Conservation (phyloP, 2,888 invertebrate genomes). For the Drosophila neotestacea region DNA sequence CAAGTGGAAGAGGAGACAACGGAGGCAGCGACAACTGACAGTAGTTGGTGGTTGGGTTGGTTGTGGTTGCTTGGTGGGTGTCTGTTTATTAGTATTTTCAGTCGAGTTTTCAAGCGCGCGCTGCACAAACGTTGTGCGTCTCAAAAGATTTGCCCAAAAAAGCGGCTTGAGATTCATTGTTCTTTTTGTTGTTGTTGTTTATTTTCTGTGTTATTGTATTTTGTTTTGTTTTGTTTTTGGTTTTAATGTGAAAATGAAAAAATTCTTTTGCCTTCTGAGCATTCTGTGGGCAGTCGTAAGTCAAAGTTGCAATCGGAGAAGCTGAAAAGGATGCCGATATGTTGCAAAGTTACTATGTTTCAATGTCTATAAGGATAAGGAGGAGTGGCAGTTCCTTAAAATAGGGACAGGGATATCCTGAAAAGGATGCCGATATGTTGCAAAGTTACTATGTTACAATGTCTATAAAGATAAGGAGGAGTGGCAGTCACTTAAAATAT, state of each 20-base stretch:
- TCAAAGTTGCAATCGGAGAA: slow-evolving; percentile 13
- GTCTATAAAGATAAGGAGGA: too few relatives aligned
- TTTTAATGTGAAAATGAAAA: slow-evolving; percentile 50
- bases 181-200: slow-evolving; percentile 13
- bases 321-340: neutral
- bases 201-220: neutral
- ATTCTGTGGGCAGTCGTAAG: slow-evolving; percentile 61
- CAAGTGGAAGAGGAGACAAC: slow-evolving; percentile 1
- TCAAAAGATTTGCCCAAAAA: slow-evolving; percentile 18
- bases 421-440: too few relatives aligned
- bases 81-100: slow-evolving; percentile 74
- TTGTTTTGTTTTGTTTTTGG: slow-evolving; percentile 9
- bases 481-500: too few relatives aligned
- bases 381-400: too few relatives aligned
- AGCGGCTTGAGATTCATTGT: slow-evolving; percentile 1
- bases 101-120: slow-evolving; percentile 73
- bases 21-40: slow-evolving; percentile 13
- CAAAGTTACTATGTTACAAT: too few relatives aligned
- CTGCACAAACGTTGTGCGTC: slow-evolving; percentile 50
- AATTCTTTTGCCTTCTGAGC: slow-evolving; percentile 36
- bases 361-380: too few relatives aligned
- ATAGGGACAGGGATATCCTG: too few relatives aligned
- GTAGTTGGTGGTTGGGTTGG: neutral
- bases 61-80: slow-evolving; percentile 31
- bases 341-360: neutral